Percentiles rank a stretch among this genome's conserved stretches.
Conservation (phyloP, 2,888 invertebrate species). For the Syrista parreyssii region DNA sequence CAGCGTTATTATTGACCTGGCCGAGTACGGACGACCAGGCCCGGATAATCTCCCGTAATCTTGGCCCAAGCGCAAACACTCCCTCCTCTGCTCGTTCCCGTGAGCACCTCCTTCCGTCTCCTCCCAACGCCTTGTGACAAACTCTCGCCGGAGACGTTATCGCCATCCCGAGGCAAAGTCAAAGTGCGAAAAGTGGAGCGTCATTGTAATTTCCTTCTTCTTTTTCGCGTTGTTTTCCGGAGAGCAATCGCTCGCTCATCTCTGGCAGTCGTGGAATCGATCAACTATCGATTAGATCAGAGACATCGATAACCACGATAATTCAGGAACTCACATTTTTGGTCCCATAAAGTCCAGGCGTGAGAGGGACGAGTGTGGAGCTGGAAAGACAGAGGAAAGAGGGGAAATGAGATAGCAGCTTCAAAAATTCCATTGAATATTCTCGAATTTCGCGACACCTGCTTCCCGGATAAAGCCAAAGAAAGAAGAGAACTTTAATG, state of each 20-base stretch:
- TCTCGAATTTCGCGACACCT: background rate
- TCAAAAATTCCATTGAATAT: background rate
- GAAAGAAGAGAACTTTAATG: background rate
- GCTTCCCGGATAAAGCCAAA: background rate
- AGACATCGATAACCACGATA: background rate
- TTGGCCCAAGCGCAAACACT: conserved; percentile 17
- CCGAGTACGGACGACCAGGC: conserved; percentile 7
- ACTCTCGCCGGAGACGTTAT: background rate
- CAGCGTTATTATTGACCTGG: conserved; percentile 15
- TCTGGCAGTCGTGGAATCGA: background rate
- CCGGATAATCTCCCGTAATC: conserved; percentile 21
- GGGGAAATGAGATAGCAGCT: background rate
- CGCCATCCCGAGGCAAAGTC: background rate
- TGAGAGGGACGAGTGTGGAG: background rate
- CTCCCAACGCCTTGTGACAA: background rate
- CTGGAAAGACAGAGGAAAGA: background rate
- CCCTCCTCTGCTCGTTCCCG: background rate
- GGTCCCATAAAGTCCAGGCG: background rate
- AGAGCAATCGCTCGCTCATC: background rate
- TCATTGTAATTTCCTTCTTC: background rate
- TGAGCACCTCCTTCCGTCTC: conserved; percentile 5
- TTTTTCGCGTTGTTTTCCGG: background rate
- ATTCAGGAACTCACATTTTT: background rate
- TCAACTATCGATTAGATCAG: background rate
- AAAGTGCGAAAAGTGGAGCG: background rate